Percentiles rank a stretch among this genome's conserved stretches.
These are phyloP conservation scores for Paelopatides confundens DNA, from an alignment of 53 echinoderm and acorn worm species.

Conservation along the genomic window DNA sequence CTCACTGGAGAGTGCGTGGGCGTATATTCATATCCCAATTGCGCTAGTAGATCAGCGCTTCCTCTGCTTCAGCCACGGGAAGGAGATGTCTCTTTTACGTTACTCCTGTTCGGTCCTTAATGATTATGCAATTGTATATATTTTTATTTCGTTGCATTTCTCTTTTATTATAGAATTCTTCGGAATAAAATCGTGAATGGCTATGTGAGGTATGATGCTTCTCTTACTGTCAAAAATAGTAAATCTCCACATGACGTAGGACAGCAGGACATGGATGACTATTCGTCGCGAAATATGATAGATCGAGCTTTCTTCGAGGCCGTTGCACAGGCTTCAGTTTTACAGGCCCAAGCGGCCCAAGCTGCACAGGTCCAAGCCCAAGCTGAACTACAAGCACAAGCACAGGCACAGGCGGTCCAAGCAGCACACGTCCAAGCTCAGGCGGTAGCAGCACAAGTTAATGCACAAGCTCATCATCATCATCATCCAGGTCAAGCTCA, in stretches of 20 bases:
- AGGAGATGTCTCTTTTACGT: too few species aligned
- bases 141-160: too few species aligned
- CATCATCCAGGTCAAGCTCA: conserved; percentile 15
- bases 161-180: conserved; percentile 73
- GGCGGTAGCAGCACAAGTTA: neutral
- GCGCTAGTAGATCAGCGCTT: too few species aligned
- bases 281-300: neutral
- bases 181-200: conserved; percentile 96
- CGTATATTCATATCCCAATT: too few species aligned
- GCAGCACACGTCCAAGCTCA: conserved; percentile 10
- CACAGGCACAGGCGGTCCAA: conserved; percentile 18
- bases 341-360: conserved; percentile 27
- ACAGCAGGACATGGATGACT: conserved; percentile 14
- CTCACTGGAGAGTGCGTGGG: too few species aligned
- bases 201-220: conserved; percentile 77
- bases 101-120: too few species aligned
- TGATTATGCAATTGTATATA: too few species aligned
- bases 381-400: conserved; percentile 15
- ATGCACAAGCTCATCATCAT: neutral
- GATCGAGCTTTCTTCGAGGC: conserved; percentile 52
- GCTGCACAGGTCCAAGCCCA: conserved; percentile 13
- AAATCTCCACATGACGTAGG: neutral
- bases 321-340: conserved; percentile 37
- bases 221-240: conserved; percentile 77
- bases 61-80: too few species aligned